These are phyloP conservation scores for Pomacea maculata DNA, from an alignment of 1,140 invertebrate genomes.

Conservation along the genomic window DNA sequence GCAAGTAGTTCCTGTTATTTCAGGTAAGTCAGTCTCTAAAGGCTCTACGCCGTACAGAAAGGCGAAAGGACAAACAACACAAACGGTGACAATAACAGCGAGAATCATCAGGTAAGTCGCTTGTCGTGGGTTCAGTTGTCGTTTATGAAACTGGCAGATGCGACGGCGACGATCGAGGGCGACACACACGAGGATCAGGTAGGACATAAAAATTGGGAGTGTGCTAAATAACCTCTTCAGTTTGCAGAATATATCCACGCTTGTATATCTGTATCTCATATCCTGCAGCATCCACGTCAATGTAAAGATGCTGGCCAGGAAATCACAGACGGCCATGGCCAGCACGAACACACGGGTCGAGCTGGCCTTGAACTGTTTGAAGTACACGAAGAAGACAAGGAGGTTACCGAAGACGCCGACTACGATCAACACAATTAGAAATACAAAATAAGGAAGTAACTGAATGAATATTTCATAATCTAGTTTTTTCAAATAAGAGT, in stretches of 20 bases:
- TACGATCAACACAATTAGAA: not conserved
- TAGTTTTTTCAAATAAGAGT: too few species aligned
- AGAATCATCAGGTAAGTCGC: not conserved
- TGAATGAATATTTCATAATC: too few species aligned
- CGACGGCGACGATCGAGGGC: conserved; percentile 30
- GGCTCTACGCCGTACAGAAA: conserved; percentile 23
- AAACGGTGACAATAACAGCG: not conserved
- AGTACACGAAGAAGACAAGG: conserved; percentile 38
- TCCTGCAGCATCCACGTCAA: conserved; percentile 57
- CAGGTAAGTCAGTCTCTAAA: not conserved
- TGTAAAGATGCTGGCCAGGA: conserved; percentile 42
- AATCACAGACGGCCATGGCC: conserved; percentile 47
- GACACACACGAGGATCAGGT: conserved; percentile 22
- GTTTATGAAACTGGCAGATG: conserved; percentile 24
- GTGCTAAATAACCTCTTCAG: conserved; percentile 16
- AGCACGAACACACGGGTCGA: conserved; percentile 50
- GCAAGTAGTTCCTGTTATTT: conserved; percentile 21
- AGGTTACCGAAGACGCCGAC: conserved; percentile 47
- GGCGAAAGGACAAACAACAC: not conserved
- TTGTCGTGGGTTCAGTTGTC: conserved; percentile 14
- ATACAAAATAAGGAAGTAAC: not conserved
- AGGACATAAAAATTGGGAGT: conserved; percentile 20
- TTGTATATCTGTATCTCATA: conserved; percentile 35
- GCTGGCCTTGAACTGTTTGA: conserved; percentile 38
- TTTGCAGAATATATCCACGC: conserved; percentile 32